phyloP scores from a whole-genome alignment of 2,113 vertebrate genomes.

The Tupaia tana region DNA sequence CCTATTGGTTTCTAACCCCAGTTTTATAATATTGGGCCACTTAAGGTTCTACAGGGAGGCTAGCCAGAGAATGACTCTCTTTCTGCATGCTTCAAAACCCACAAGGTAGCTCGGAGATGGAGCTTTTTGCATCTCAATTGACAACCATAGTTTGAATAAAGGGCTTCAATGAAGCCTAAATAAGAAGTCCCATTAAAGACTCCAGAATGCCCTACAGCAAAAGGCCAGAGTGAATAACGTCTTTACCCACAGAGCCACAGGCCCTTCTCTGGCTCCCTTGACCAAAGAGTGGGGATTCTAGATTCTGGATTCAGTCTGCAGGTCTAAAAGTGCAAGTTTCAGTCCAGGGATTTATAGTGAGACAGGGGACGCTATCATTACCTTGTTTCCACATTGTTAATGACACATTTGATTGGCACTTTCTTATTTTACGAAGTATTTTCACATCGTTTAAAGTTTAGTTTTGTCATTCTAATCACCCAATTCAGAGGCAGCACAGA shows the following conservation, averaged over 20 bases:
- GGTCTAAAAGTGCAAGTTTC: constrained; percentile 40
- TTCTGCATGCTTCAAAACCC: constrained; percentile 48
- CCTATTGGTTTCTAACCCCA: background rate
- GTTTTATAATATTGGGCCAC: constrained; percentile 24
- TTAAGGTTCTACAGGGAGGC: constrained; percentile 8
- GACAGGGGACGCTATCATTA: background rate
- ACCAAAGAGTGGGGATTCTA: background rate
- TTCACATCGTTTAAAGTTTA: background rate
- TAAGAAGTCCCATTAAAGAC: constrained; percentile 51
- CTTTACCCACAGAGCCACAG: background rate
- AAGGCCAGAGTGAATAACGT: background rate
- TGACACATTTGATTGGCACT: background rate
- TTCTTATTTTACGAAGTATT: constrained; percentile 21
- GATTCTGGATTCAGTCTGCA: constrained; percentile 15
- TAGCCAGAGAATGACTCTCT: background rate
- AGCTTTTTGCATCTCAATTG: constrained; percentile 16
- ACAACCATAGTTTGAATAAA: constrained; percentile 56
- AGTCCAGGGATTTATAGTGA: background rate
- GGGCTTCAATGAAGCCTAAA: constrained; percentile 43
- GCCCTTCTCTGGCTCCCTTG: background rate
- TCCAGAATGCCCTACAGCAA: constrained; percentile 25
- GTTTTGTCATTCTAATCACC: background rate
- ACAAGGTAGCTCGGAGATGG: constrained; percentile 40
- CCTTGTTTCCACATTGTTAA: constrained; percentile 15
- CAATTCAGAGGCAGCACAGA: background rate